A percentile compares a stretch with the other conserved stretches of the same genome.
phyloP scores from a whole-genome alignment of 2,797 vertebrate species.

The Enteromius afrohamiltoni region DNA sequence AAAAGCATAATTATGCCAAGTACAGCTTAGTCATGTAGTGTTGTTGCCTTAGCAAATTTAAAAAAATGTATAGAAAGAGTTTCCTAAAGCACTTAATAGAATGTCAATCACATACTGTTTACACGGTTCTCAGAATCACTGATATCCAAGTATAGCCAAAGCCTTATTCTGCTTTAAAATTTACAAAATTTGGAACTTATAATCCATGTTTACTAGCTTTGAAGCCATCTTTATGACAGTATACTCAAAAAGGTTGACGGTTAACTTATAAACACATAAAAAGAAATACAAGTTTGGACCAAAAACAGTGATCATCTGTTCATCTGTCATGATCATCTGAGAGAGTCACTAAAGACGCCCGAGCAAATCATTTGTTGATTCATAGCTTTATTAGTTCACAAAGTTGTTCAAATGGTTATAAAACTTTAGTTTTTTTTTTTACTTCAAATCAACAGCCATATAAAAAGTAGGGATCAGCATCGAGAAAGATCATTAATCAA shows the following conservation, averaged over 20 bases:
- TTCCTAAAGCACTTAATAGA: background rate
- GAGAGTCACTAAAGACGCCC: background rate
- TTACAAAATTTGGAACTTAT: background rate
- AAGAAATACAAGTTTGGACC: background rate
- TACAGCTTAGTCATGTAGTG: background rate
- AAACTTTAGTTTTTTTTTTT: constrained; percentile 62
- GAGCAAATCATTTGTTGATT: constrained; percentile 45
- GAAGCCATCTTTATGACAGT: background rate
- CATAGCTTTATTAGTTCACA: constrained; percentile 75
- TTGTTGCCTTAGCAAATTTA: background rate
- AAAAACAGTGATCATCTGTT: no score
- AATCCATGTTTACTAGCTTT: background rate
- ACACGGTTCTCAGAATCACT: background rate
- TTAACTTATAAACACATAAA: background rate
- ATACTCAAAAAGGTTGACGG: background rate
- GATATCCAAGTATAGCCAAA: background rate
- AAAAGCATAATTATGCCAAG: background rate
- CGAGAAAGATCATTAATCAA: background rate
- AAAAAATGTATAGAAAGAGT: background rate
- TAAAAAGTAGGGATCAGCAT: constrained; percentile 44
- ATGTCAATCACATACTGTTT: background rate
- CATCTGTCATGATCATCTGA: background rate
- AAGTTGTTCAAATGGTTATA: constrained; percentile 66
- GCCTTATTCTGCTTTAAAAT: background rate
- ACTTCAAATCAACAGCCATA: constrained; percentile 59